Base-by-base conservation (phyloP, 2,113 vertebrate genomes). In the Etheostoma cragini region DNA sequence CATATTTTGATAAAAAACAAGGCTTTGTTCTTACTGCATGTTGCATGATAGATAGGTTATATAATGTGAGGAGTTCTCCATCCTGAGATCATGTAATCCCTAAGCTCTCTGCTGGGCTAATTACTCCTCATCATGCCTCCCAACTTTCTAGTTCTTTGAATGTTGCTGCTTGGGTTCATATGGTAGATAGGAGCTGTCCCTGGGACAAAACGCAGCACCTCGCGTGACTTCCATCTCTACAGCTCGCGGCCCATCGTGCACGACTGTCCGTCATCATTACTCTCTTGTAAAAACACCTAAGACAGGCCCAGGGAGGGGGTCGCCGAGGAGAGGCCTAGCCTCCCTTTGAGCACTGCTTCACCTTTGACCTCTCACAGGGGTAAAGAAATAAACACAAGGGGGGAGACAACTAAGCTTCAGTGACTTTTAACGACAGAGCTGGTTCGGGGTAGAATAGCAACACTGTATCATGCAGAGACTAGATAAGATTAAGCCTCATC, bases 381-480 rank as follows among this genome's bases (percentile, higher is more conserved):
- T 90, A 83, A 87, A 90, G 91, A 94, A 85, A 90, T 91, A 94
- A 95, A 95, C 94, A 95, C 89, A 45, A 78, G 95, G 89, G 45
- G 82, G 94, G 86, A 91, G 93, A 92, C 94, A 92, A 92, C 94
- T 89, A 95, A 94, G 95, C 96, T 95, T 94, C 94, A 95, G 94
- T 95, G 95, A 96, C 93, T 92, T 96, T 95, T 95, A 95, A 96
- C 96, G 96, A 95, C 93, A 92, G 93, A 90, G 93, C 92, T 89
- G 70, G 93, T 97, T 95, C 95, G 93, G 95, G 95, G 96, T 97
- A 95, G 94, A 94, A 96, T 93, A 96, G 92, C 95, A 96, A 86
- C 86, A 87, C 88, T 85, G 93, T 90, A 35, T 94, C 76, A 38
- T 69, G 80, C 93, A 94, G 95, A 89, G 95, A 93, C 85, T 88